phyloP scores from a whole-genome alignment of 2,797 vertebrate genomes.

The Huso huso region DNA sequence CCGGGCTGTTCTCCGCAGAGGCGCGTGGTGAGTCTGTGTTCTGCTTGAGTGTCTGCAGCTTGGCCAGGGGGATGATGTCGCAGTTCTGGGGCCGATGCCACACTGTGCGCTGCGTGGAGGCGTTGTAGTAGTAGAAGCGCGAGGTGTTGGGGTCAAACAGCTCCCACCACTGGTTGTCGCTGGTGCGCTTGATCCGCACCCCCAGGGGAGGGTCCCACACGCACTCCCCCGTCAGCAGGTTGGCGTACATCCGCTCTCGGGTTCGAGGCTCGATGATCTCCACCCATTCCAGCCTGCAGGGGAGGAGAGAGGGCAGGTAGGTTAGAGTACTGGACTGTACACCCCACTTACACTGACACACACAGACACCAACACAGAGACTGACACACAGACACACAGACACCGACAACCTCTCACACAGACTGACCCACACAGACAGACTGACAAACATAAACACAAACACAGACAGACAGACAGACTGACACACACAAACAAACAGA shows the following conservation, averaged over 20 bases:
- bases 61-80: conserved; percentile 92
- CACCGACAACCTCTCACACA: too few relatives aligned
- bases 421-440: too few relatives aligned
- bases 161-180: conserved; percentile 97
- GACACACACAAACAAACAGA: too few relatives aligned
- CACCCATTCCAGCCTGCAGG: conserved; percentile 89
- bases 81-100: conserved; percentile 90
- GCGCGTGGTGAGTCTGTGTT: conserved; percentile 69
- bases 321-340: neutral
- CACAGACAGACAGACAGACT: too few relatives aligned
- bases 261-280: conserved; percentile 95
- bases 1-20: conserved; percentile 80
- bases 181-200: conserved; percentile 84
- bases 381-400: neutral
- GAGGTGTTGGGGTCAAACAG: conserved; percentile 94
- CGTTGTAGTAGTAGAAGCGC: conserved; percentile 95
- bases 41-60: conserved; percentile 92
- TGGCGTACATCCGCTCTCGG: conserved; percentile 94
- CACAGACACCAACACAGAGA: too few relatives aligned
- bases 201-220: conserved; percentile 91
- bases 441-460: too few relatives aligned
- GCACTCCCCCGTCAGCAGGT: conserved; percentile 90
- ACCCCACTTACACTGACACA: too few relatives aligned
- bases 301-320: neutral
- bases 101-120: conserved; percentile 85